Percentiles rank a stretch among this genome's conserved stretches.
phyloP scores from a whole-genome alignment of 92 coral and sea anemone genomes.

The Porites evermanni region DNA sequence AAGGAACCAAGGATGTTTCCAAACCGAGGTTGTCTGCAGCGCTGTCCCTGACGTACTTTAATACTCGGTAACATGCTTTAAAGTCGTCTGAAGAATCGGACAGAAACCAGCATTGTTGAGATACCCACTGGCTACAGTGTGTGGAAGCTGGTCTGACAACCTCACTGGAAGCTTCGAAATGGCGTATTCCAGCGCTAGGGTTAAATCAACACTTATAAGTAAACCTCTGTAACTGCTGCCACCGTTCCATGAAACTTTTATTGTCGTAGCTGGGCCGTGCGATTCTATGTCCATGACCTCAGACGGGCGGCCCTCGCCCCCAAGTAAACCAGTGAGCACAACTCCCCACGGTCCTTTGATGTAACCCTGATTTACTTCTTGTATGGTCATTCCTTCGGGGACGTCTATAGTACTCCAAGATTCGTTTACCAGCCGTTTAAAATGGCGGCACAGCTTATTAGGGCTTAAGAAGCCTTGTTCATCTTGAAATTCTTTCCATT shows the following conservation, averaged over 20 bases:
- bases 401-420: too few species aligned
- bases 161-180: slow-evolving; percentile 22
- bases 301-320: slow-evolving; percentile 1
- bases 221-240: slow-evolving; percentile 16
- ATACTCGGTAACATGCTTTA: slow-evolving; percentile 1
- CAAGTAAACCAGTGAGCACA: neutral
- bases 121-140: neutral
- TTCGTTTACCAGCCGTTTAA: too few species aligned
- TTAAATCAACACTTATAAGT: slow-evolving; percentile 8
- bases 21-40: neutral
- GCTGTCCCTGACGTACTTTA: slow-evolving; percentile 8
- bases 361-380: too few species aligned
- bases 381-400: too few species aligned
- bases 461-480: too few species aligned
- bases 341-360: too few species aligned
- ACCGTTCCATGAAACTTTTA: neutral
- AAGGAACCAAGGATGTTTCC: slow-evolving; percentile 24
- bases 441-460: too few species aligned
- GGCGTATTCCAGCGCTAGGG: neutral
- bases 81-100: slow-evolving; percentile 7
- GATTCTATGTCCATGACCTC: slow-evolving; percentile 9
- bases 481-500: too few species aligned
- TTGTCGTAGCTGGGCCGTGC: slow-evolving; percentile 27
- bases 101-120: slow-evolving; percentile 12
- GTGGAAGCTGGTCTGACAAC: neutral